Percentiles rank a stretch among this genome's conserved stretches.
These are phyloP conservation scores for Macaca nemestrina DNA, from an alignment of 2,113 vertebrate species.

Conservation along the genomic window DNA sequence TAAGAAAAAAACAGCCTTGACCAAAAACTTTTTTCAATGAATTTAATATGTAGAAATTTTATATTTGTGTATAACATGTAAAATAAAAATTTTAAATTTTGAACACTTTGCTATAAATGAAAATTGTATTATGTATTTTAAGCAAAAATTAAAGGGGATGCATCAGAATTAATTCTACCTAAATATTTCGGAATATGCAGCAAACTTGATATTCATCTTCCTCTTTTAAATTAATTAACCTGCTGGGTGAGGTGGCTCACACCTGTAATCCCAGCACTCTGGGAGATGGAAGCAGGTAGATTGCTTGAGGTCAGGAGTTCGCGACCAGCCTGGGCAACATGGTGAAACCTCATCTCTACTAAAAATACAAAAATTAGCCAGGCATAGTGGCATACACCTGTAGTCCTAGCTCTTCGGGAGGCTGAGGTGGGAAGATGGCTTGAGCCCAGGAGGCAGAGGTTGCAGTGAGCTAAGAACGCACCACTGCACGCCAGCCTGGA, in stretches of 20 bases:
- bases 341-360: too few species aligned
- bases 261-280: background rate
- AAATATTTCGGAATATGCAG: background rate
- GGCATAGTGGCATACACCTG: background rate
- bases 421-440: background rate
- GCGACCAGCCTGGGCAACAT: too few species aligned
- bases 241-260: background rate
- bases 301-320: background rate
- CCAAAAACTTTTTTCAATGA: background rate
- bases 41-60: background rate
- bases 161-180: conserved; percentile 30
- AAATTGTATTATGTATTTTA: conserved; percentile 22
- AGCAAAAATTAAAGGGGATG: conserved; percentile 15
- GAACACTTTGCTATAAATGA: conserved; percentile 24
- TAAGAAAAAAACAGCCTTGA: conserved; percentile 10
- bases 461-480: background rate
- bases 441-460: background rate
- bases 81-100: conserved; percentile 13
- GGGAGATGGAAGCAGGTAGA: background rate
- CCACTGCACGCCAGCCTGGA: background rate
- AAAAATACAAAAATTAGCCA: background rate
- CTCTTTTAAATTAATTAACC: conserved; percentile 40
- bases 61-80: background rate
- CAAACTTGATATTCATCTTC: conserved; percentile 9
- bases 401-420: background rate